Base-by-base conservation (phyloP, 1,140 invertebrate genomes). In the Drosophila nikananu region DNA sequence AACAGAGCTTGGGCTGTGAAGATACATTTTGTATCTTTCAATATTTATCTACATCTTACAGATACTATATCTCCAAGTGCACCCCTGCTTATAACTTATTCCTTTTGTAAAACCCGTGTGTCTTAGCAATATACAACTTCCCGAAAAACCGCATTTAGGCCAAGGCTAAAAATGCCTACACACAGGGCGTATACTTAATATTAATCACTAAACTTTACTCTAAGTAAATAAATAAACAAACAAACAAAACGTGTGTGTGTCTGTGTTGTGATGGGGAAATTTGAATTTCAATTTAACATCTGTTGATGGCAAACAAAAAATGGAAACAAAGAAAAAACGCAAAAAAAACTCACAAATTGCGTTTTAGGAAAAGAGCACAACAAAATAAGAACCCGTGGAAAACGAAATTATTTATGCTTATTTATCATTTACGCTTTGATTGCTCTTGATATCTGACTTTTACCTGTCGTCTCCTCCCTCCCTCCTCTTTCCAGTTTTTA, bases 351-450 rank as follows among this genome's bases (percentile, higher is more conserved):
- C 51, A 49, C 32, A 81, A 80, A 87, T 90, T 89, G 84, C 84
- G 84, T 81, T 80, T 81, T 81, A 72, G 37, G 42, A 51, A 35
- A 60, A 73, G 12, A 37, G 46, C 41, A 25, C 27, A 42, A 44
- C 6, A n/a, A 41, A 51, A 17, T 13, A 13, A 30, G n/a, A 37
- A 3, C 19, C 19, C 25, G 13, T 52, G 17, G 35, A 67, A 62
- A 78, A 70, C 35, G 49, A 90, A 89, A 79, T 84, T 79, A 90
- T 84, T 73, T 90, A 75, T 77, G 81, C 77, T 90, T 89, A 86
- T 89, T 90, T 89, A 86, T 90, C 86, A 78, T 86, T 90, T 90
- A 86, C 81, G 84, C 70, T 67, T 90, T 73, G 86, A 87, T 87
- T 81, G 74, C 64, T 41, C 35, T 57, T 70, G 59, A 79, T 84